phyloP scores from a whole-genome alignment of 2,113 vertebrate species.

The Megalops atlanticus region DNA sequence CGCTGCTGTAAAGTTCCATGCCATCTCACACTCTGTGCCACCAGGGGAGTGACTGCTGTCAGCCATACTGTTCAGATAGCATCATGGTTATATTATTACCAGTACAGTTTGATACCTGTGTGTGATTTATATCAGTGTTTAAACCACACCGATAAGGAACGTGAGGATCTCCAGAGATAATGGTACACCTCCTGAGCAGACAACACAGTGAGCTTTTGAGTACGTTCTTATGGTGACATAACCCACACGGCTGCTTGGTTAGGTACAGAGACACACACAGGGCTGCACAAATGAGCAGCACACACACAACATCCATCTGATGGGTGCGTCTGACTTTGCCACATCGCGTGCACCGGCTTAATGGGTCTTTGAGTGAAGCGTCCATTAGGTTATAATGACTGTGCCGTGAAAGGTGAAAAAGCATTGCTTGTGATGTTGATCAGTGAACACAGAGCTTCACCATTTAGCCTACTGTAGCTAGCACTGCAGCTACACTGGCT shows the following conservation, averaged over 20 bases:
- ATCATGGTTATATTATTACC: too few species aligned
- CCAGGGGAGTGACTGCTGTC: too few species aligned
- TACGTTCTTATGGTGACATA: background rate
- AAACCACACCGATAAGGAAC: background rate
- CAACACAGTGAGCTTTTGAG: background rate
- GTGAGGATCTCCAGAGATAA: background rate
- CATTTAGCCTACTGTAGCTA: too few species aligned
- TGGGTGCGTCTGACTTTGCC: background rate
- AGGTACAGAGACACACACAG: background rate
- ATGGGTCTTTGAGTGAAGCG: background rate
- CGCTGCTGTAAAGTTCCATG: background rate
- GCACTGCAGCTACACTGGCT: slow-evolving; percentile 9
- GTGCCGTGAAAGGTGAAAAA: background rate
- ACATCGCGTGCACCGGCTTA: background rate
- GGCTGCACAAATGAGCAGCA: background rate
- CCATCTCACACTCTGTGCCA: background rate
- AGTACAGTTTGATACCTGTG: too few species aligned
- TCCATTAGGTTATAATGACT: background rate
- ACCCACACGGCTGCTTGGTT: background rate
- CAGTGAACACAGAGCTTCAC: background rate
- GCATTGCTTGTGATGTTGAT: background rate
- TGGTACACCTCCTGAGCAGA: background rate
- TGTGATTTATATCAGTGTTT: background rate
- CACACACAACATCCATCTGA: background rate
- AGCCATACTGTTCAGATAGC: too few species aligned